Evolutionary conservation across 2,113 vertebrate species (phyloP).

Genomic region (Menidia beryllina): DNA sequence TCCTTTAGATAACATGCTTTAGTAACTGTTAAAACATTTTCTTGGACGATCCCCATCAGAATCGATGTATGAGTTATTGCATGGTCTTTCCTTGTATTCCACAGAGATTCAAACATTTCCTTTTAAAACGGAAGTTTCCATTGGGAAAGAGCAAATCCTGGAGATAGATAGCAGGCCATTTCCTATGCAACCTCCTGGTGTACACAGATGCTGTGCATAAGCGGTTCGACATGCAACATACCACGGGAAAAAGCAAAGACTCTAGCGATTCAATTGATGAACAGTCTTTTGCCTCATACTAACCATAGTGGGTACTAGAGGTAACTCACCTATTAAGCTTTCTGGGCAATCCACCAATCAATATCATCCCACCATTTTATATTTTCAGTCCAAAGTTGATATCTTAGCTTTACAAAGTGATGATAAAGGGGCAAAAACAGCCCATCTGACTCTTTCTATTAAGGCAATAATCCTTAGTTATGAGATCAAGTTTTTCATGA

Average conservation of each 20-base stretch:
- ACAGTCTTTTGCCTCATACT: neutral
- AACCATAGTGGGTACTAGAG: neutral
- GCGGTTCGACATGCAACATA: neutral
- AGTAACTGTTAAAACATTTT: constrained; percentile 35
- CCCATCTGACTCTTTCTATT: neutral
- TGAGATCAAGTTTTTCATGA: no score
- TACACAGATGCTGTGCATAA: neutral
- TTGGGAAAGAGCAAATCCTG: no score
- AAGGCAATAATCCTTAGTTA: no score
- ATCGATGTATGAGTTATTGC: constrained; percentile 28
- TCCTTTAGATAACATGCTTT: constrained; percentile 47
- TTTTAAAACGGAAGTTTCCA: constrained; percentile 10
- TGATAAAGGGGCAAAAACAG: neutral
- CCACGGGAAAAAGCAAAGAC: neutral
- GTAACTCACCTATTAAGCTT: neutral
- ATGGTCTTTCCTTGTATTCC: constrained; percentile 23
- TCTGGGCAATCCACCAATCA: neutral
- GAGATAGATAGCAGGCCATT: neutral
- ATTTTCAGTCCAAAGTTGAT: no score
- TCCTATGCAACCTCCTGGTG: no score
- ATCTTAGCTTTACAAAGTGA: constrained; percentile 6
- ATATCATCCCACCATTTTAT: no score
- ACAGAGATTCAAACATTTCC: constrained; percentile 47
- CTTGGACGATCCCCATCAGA: constrained; percentile 49
- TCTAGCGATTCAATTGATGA: neutral